phyloP scores from a whole-genome alignment of 2,113 vertebrate genomes.

The Cynoglossus semilaevis region DNA sequence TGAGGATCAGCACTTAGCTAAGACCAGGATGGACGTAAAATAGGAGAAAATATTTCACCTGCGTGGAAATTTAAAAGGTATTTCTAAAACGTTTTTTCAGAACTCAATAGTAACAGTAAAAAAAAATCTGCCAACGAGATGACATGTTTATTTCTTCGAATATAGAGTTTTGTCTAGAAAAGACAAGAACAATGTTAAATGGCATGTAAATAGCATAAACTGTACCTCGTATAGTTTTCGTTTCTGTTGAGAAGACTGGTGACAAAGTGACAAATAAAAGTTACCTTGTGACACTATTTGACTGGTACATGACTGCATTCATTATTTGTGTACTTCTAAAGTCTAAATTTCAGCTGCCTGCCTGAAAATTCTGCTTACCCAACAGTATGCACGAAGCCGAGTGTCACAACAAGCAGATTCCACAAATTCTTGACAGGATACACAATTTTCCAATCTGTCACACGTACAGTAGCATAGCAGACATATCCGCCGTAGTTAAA shows the following conservation, averaged over 20 bases:
- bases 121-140: not conserved
- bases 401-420: constrained; percentile 15
- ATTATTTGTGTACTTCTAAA: not conserved
- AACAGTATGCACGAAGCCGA: not conserved
- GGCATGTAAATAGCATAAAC: not conserved
- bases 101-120: no score
- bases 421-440: constrained; percentile 17
- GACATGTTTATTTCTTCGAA: not conserved
- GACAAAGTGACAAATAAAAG: not conserved
- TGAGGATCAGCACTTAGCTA: no score
- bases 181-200: not conserved
- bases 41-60: not conserved
- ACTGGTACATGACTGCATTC: not conserved
- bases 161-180: not conserved
- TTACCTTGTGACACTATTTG: no score
- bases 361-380: not conserved
- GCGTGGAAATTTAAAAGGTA: not conserved
- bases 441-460: constrained; percentile 36
- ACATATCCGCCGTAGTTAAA: constrained; percentile 46
- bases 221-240: not conserved
- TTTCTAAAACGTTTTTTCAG: not conserved
- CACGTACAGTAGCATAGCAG: constrained; percentile 20
- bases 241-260: not conserved
- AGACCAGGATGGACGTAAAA: not conserved
- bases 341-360: not conserved